Evolutionary conservation across 2,888 invertebrate species (phyloP).

Genomic region (Cheilosia scutellata): DNA sequence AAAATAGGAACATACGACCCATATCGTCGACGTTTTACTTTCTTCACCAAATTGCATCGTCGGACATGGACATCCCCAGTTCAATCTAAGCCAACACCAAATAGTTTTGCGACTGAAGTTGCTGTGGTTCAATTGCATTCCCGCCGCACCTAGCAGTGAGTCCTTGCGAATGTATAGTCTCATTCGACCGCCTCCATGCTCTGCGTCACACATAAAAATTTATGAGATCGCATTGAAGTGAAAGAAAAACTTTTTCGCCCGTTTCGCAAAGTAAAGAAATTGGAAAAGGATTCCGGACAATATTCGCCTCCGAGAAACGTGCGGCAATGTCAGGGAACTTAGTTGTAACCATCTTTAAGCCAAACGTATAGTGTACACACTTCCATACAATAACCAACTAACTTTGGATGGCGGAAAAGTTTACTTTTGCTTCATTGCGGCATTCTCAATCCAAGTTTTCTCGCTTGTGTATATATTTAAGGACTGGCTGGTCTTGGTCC

Average conservation of each 20-base stretch:
- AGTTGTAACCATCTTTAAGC: conserved; percentile 68
- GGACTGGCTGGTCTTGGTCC: neutral
- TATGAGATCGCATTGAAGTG: conserved; percentile 74
- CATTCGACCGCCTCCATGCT: neutral
- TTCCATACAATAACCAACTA: conserved; percentile 49
- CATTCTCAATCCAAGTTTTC: conserved; percentile 64
- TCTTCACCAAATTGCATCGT: conserved; percentile 69
- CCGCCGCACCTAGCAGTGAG: conserved; percentile 9
- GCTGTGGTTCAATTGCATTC: conserved; percentile 51
- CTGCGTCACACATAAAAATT: conserved; percentile 71
- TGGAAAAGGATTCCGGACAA: conserved; percentile 70
- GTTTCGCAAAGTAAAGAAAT: conserved; percentile 54
- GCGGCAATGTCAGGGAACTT: conserved; percentile 66
- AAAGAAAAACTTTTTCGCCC: conserved; percentile 64
- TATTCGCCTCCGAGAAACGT: conserved; percentile 64
- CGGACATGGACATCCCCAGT: conserved; percentile 46
- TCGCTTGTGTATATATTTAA: neutral
- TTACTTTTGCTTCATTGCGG: conserved; percentile 75
- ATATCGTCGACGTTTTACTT: conserved; percentile 73
- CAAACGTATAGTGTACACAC: conserved; percentile 60
- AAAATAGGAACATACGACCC: conserved; percentile 65
- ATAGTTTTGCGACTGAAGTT: conserved; percentile 51
- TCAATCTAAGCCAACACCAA: conserved; percentile 65
- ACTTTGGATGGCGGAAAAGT: conserved; percentile 72
- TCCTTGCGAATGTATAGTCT: conserved; percentile 9